Evolutionary conservation across 2,888 invertebrate genomes (phyloP), one percentile per base, ranked within the genome.

Genomic region (Eudemis profundana): DNA sequence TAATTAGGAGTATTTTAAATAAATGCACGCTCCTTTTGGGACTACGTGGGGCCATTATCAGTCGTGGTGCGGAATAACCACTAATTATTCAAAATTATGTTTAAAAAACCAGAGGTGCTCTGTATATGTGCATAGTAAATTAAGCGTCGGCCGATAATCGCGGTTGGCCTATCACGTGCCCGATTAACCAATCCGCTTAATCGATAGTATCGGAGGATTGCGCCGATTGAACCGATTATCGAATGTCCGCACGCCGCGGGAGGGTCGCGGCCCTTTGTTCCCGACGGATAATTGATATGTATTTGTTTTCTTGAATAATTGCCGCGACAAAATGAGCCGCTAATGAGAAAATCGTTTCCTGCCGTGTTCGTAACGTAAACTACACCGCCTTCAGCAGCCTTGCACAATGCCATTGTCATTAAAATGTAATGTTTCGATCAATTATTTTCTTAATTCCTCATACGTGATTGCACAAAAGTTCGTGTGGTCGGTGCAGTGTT

Each of bases 101-200:
- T 63, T 57, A 63, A 56, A 54, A 46, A 57, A 54, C 38, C 54
- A 27, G 8, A 14, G 53, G 36, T 8, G 8, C 40, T 49, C 63
- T 49, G 40, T 57, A 63, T 50, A 57, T 49, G 63, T 63, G 33
- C 56, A 36, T 59, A 64, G 19, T 64, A 64, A 59, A 64, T 64
- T 59, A 51, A 12, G 21, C 44, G 15, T 42, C 19, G 42, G 40
- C 21, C 17, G 65, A 47, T 65, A 65, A 65, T 65, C 60, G 46
- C 53, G 51, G 57, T 51, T 60, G 60, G 65, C 65, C 65, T 65
- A 65, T 65, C 65, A 65, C 65, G 65, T 65, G 65, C 46, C 36
- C 59, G 59, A 53, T 44, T 64, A 59, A 46, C 64, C 29, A 40
- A 64, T 59, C 23, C 21, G 60, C 33, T 64, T 64, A 64, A 64